Evolutionary conservation across 1,140 invertebrate species (phyloP).

Genomic region (Drosophila bifasciata): DNA sequence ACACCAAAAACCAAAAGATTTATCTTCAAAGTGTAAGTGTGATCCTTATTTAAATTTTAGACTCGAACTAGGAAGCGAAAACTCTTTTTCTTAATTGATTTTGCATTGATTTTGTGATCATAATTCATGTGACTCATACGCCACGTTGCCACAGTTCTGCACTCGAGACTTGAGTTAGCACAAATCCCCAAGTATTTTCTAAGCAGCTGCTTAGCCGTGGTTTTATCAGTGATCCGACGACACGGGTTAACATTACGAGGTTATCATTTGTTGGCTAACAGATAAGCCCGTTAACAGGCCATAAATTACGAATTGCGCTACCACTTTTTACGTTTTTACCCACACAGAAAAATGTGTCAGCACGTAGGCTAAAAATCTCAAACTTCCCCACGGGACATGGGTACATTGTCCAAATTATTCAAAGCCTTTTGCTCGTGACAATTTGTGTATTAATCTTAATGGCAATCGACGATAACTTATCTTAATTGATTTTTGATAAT

Average conservation of each 20-base stretch:
- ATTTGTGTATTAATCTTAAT: slow-evolving; percentile 70
- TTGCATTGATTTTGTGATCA: not conserved
- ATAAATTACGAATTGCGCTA: slow-evolving; percentile 47
- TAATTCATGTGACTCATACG: slow-evolving; percentile 4
- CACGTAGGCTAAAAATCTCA: not conserved
- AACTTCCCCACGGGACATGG: not conserved
- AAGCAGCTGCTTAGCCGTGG: not conserved
- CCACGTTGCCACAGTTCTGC: slow-evolving; percentile 33
- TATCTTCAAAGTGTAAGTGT: slow-evolving; percentile 39
- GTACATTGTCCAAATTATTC: slow-evolving; percentile 11
- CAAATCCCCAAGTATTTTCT: slow-evolving; percentile 17
- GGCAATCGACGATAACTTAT: slow-evolving; percentile 67
- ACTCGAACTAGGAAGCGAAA: not conserved
- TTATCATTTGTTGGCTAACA: slow-evolving; percentile 52
- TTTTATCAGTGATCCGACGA: slow-evolving; percentile 37
- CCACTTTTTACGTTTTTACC: no score
- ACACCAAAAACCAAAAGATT: not conserved
- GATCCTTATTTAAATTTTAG: slow-evolving; percentile 6
- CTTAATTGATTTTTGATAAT: slow-evolving; percentile 77
- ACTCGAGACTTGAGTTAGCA: slow-evolving; percentile 23
- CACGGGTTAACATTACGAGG: slow-evolving; percentile 45
- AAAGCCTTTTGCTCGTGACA: slow-evolving; percentile 39
- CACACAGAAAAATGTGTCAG: not conserved
- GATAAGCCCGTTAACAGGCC: slow-evolving; percentile 41
- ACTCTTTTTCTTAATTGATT: not conserved